Evolutionary conservation across 2,888 invertebrate genomes (phyloP).

Genomic region (Nineta flava): DNA sequence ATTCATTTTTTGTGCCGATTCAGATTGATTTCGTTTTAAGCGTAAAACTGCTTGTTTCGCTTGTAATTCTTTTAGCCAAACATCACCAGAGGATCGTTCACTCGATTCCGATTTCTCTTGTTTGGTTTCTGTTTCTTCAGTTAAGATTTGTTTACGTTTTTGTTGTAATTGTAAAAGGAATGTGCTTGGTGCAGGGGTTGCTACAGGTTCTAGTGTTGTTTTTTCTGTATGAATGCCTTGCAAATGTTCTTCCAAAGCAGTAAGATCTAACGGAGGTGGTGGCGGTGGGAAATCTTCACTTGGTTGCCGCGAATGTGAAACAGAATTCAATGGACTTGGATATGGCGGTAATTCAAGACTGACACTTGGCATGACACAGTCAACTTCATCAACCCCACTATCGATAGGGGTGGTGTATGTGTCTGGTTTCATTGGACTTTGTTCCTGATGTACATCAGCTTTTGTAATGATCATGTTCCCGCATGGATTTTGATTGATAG

Average conservation of each 20-base stretch:
- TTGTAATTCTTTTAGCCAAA: constrained; percentile 65
- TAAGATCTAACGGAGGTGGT: constrained; percentile 61
- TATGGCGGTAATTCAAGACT: constrained; percentile 58
- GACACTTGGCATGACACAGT: constrained; percentile 33
- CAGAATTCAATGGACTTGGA: constrained; percentile 61
- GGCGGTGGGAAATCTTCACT: constrained; percentile 84
- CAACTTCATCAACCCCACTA: constrained; percentile 44
- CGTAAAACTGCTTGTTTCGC: constrained; percentile 55
- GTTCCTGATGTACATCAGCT: constrained; percentile 74
- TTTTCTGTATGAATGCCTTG: constrained; percentile 14
- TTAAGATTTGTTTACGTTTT: constrained; percentile 42
- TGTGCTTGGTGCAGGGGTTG: constrained; percentile 20
- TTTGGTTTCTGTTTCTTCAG: constrained; percentile 27
- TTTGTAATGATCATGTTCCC: constrained; percentile 55
- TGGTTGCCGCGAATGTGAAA: constrained; percentile 66
- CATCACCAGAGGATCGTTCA: constrained; percentile 32
- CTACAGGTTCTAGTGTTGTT: constrained; percentile 19
- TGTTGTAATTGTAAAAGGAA: constrained; percentile 47
- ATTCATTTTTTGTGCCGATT: constrained; percentile 11
- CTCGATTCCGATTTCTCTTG: constrained; percentile 24
- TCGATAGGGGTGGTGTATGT: constrained; percentile 24
- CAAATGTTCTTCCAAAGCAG: constrained; percentile 41
- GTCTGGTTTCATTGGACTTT: constrained; percentile 46
- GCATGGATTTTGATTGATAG: constrained; percentile 18
- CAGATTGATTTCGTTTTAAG: constrained; percentile 33